Evolutionary conservation across 2,113 vertebrate genomes (phyloP).

Genomic region (Diphyllodes magnificus): DNA sequence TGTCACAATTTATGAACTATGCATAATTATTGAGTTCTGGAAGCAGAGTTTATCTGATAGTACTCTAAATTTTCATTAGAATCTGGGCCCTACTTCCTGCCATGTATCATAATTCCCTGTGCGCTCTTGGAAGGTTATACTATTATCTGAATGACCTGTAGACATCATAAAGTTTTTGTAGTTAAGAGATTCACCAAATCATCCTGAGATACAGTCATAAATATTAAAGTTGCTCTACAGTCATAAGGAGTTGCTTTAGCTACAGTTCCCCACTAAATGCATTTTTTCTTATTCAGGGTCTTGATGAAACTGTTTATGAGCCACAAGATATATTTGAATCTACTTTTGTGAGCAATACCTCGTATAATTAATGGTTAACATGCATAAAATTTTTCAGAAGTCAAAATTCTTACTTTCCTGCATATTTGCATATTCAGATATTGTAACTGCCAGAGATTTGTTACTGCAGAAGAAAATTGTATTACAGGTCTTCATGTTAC

Average conservation of each 20-base stretch:
- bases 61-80: conserved; percentile 19
- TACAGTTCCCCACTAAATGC: background rate
- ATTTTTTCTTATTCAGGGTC: background rate
- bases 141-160: conserved; percentile 16
- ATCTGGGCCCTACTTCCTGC: background rate
- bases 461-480: background rate
- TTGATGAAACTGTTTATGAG: background rate
- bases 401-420: background rate
- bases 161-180: conserved; percentile 33
- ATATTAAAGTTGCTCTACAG: background rate
- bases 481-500: background rate
- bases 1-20: conserved; percentile 44
- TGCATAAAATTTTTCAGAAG: background rate
- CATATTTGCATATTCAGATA: background rate
- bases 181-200: background rate
- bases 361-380: background rate
- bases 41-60: background rate
- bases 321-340: background rate
- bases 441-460: background rate
- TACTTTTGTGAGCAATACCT: background rate
- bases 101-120: background rate
- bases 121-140: conserved; percentile 9
- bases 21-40: conserved; percentile 41
- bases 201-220: background rate
- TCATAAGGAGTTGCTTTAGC: background rate